Evolutionary conservation across 2,888 invertebrate genomes (phyloP).

Genomic region (Eurois occulta): DNA sequence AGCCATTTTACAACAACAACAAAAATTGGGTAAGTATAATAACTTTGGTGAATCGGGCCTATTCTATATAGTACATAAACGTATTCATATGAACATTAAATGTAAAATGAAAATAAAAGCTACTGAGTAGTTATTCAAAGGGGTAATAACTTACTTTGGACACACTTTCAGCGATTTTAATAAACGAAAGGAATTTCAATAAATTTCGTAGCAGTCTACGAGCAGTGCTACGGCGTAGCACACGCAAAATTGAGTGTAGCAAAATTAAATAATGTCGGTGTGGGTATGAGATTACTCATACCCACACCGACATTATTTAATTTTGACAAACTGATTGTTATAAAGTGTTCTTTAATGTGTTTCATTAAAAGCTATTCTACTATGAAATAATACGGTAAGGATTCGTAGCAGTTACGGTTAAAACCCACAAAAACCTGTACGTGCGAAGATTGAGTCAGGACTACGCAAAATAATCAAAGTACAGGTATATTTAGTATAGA

Average conservation of each 20-base stretch:
- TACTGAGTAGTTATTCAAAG: neutral
- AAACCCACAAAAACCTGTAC: neutral
- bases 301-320: too few relatives aligned
- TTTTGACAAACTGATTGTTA: constrained; percentile 21
- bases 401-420: neutral
- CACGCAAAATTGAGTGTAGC: constrained; percentile 36
- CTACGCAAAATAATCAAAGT: neutral
- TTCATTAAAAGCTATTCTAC: neutral
- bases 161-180: constrained; percentile 45
- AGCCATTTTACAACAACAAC: constrained; percentile 24
- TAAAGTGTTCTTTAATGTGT: constrained; percentile 6
- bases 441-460: neutral
- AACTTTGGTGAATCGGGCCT: neutral
- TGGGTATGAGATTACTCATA: too few relatives aligned
- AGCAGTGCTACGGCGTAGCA: constrained; percentile 61
- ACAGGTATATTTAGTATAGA: neutral
- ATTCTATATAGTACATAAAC: neutral
- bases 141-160: constrained; percentile 19
- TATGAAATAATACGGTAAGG: neutral
- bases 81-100: neutral
- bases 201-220: constrained; percentile 52
- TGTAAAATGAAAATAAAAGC: neutral
- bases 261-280: constrained; percentile 36
- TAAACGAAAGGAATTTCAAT: constrained; percentile 55
- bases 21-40: neutral